Conservation (phyloP, 1,140 invertebrate genomes). For the Thaumetopoea pityocampa region DNA sequence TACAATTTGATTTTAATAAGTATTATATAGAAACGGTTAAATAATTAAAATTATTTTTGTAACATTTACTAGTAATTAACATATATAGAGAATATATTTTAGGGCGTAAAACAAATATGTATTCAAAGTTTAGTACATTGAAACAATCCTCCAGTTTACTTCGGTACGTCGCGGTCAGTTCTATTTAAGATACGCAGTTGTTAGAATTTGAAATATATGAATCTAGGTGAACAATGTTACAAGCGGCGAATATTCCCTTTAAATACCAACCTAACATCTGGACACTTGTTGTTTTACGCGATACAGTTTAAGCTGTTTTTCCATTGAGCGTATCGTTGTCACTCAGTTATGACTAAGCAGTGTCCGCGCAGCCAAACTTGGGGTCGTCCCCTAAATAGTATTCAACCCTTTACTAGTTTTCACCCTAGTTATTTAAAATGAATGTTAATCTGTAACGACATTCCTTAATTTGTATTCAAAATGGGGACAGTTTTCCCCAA, state of each 20-base stretch:
- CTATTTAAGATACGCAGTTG: background rate
- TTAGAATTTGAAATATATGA: background rate
- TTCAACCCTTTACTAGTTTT: conserved; percentile 50
- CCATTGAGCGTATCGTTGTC: conserved; percentile 8
- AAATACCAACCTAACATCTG: too few relatives aligned
- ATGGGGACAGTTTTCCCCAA: conserved; percentile 20
- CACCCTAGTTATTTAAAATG: conserved; percentile 46
- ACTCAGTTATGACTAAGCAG: conserved; percentile 15
- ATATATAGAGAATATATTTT: too few relatives aligned
- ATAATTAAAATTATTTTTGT: too few relatives aligned
- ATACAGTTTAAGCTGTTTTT: too few relatives aligned
- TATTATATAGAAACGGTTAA: too few relatives aligned
- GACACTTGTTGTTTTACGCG: too few relatives aligned
- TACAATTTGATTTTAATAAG: too few relatives aligned
- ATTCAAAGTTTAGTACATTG: too few relatives aligned
- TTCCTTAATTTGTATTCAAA: conserved; percentile 13
- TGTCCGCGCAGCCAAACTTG: conserved; percentile 30
- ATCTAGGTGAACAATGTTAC: background rate
- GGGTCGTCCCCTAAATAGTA: conserved; percentile 44
- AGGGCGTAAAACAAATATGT: background rate
- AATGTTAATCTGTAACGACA: conserved; percentile 28
- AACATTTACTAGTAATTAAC: too few relatives aligned
- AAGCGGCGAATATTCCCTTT: too few relatives aligned
- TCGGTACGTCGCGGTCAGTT: background rate
- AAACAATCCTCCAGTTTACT: background rate